phyloP scores from a whole-genome alignment of 2,797 vertebrate genomes.

The Phyllotis vaccarum region DNA sequence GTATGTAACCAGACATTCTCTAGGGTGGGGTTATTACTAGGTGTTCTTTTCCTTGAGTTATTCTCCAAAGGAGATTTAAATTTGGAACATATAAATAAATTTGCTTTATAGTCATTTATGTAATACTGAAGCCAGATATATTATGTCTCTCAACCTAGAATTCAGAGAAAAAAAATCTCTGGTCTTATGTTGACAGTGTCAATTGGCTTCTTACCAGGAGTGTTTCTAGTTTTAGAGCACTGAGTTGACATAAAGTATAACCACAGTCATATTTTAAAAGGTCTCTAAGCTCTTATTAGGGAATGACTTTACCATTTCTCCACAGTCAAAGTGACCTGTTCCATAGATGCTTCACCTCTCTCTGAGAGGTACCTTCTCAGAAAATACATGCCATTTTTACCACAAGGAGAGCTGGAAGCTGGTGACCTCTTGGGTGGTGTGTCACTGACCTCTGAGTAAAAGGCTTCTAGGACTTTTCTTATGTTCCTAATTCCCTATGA shows the following conservation, averaged over 20 bases:
- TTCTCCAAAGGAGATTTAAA: slow-evolving; percentile 22
- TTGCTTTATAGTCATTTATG: slow-evolving; percentile 38
- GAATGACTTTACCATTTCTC: slow-evolving; percentile 39
- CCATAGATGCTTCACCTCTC: not conserved
- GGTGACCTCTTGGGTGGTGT: not conserved
- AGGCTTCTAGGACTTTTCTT: slow-evolving; percentile 5
- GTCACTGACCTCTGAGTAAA: slow-evolving; percentile 15
- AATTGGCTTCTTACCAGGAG: not conserved
- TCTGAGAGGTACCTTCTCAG: not conserved
- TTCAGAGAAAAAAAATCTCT: not conserved
- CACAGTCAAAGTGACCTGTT: not conserved
- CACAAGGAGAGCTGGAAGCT: not conserved
- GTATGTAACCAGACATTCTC: not conserved
- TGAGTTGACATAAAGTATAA: not conserved
- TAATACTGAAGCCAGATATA: not conserved
- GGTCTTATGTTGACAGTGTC: not conserved
- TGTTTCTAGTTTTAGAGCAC: slow-evolving; percentile 31
- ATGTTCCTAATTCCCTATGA: slow-evolving; percentile 20
- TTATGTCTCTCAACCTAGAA: slow-evolving; percentile 49
- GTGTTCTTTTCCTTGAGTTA: not conserved
- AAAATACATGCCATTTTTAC: not conserved
- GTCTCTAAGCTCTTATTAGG: not conserved
- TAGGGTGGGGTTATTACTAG: not conserved
- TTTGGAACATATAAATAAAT: not conserved
- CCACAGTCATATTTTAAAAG: slow-evolving; percentile 32